Evolutionary conservation across 2,888 invertebrate species (phyloP).

Genomic region (Mesoligia furuncula): DNA sequence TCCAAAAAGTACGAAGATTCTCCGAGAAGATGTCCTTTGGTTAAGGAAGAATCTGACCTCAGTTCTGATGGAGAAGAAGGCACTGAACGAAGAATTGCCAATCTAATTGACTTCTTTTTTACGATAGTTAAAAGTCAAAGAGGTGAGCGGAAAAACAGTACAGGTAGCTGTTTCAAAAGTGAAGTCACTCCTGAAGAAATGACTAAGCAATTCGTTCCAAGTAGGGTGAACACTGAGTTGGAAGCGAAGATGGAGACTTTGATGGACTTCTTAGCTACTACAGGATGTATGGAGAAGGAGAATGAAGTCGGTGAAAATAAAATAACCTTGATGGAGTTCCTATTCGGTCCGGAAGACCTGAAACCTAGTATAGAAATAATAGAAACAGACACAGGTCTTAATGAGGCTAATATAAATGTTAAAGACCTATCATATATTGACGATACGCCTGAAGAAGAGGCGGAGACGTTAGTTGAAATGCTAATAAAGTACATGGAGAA

Average conservation of each 20-base stretch:
- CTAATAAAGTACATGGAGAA: constrained; percentile 87
- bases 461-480: constrained; percentile 86
- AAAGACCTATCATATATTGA: constrained; percentile 86
- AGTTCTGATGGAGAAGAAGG: constrained; percentile 85
- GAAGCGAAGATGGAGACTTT: constrained; percentile 89
- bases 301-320: constrained; percentile 81
- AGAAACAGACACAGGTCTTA: constrained; percentile 76
- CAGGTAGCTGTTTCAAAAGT: constrained; percentile 85
- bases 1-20: constrained; percentile 78
- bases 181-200: constrained; percentile 81
- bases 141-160: constrained; percentile 84
- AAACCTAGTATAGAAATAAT: constrained; percentile 81
- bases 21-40: constrained; percentile 83
- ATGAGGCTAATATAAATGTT: constrained; percentile 83
- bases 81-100: constrained; percentile 85
- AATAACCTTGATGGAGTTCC: constrained; percentile 88
- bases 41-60: constrained; percentile 86
- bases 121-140: constrained; percentile 88
- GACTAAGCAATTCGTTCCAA: constrained; percentile 75
- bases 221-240: constrained; percentile 82
- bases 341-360: constrained; percentile 84
- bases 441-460: constrained; percentile 86
- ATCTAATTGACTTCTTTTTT: constrained; percentile 88
- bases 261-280: constrained; percentile 86
- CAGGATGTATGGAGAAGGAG: constrained; percentile 84